Evolutionary conservation across 2,888 invertebrate species (phyloP), one percentile per base, ranked within the genome.

Genomic region (Sycophila texana): DNA sequence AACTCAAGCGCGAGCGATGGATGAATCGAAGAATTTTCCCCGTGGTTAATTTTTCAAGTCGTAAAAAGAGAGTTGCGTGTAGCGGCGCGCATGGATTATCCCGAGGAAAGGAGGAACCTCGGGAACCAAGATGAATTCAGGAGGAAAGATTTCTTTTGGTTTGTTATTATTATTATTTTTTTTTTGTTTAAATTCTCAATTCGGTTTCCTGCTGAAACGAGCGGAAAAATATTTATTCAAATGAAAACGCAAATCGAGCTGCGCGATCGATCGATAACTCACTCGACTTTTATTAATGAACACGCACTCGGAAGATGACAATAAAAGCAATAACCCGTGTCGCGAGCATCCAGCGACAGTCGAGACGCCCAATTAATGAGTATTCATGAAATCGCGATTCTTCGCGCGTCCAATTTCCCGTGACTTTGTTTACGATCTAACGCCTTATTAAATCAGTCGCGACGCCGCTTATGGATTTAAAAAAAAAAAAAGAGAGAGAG

Each of bases 391-490:
- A 74, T 18, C 22, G 10, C 26, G 55, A 30, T 22, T 5, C 26
- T 16, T 16, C 12, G 10, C n/a, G 61, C 12, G 39, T 39, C 7
- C 39, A 30, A n/a, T 63, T 63, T 39, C 39, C n/a, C 5, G 26
- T 30, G 18, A 16, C 18, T 67, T 57, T 67, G 30, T 58, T 68
- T 61, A 68, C 60, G 51, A 68, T 61, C 63, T 63, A 76, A 70
- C 57, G 30, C 20, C 55, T 73, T 65, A 73, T 30, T 74, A 74
- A 74, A 74, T 65, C 55, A 65, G 30, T 2, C 39, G 30, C n/a
- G 20, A 49, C 60, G 53, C 2, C 1, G 22, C 53, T 51, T 1
- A n/a, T 12, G 13, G 66, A 16, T 13, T 22, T 13, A 53, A 53
- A 22, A 49, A 67, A 26, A 10, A 22, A 20, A 49, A 67, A 67